These are phyloP conservation scores for Chlamydotis undulata DNA, from an alignment of 2,113 vertebrate genomes.

Conservation along the genomic window DNA sequence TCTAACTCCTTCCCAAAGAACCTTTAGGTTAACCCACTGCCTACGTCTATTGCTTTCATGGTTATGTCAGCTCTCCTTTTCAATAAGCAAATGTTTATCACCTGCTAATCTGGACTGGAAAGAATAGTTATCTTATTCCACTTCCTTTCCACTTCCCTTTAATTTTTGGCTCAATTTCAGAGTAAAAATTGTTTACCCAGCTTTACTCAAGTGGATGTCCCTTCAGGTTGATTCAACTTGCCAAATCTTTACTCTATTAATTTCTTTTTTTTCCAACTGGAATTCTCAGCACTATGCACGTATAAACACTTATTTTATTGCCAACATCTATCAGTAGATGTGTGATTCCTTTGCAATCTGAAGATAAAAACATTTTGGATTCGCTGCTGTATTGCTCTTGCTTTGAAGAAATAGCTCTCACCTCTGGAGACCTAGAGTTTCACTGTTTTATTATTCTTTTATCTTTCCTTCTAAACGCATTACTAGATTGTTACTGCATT, in stretches of 20 bases:
- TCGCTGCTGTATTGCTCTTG: not conserved
- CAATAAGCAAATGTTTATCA: not conserved
- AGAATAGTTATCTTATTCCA: not conserved
- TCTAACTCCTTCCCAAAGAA: not conserved
- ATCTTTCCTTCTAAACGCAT: constrained; percentile 1
- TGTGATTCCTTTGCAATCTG: not conserved
- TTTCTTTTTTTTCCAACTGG: not conserved
- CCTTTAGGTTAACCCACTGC: not conserved
- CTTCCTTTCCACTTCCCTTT: not conserved
- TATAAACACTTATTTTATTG: not conserved
- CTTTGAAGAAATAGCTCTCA: not conserved
- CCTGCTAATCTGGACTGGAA: not conserved
- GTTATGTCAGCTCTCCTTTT: not conserved
- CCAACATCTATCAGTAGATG: not conserved
- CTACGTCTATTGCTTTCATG: not conserved
- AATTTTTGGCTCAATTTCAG: constrained; percentile 11
- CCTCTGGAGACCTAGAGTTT: constrained; percentile 13
- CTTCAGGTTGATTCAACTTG: not conserved
- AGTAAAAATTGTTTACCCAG: not conserved
- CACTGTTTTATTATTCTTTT: not conserved
- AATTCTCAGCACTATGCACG: not conserved
- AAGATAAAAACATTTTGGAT: not conserved
- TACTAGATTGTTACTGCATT: not conserved
- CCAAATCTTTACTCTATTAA: constrained; percentile 13
- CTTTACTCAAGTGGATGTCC: not conserved